These are phyloP conservation scores for Hippoglossus hippoglossus DNA, from an alignment of 2,797 vertebrate species.

Conservation along the genomic window DNA sequence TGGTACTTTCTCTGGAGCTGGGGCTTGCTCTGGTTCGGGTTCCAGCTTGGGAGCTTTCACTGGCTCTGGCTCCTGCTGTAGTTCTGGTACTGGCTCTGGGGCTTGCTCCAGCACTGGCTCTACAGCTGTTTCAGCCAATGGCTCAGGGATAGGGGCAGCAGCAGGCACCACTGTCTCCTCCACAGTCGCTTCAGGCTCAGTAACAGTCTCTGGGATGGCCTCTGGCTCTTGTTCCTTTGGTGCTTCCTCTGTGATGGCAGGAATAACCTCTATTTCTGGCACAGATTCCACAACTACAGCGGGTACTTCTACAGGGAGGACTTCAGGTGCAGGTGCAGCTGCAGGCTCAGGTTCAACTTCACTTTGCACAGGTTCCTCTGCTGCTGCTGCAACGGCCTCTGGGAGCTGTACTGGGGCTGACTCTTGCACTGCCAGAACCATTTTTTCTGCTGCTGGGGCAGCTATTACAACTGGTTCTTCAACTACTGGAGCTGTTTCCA, in stretches of 20 bases:
- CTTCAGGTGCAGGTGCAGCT: constrained; percentile 26
- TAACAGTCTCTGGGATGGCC: constrained; percentile 51
- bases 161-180: constrained; percentile 32
- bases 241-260: constrained; percentile 32
- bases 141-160: constrained; percentile 28
- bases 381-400: constrained; percentile 5
- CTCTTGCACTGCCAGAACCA: not conserved
- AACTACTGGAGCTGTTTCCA: not conserved
- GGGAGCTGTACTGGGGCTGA: not conserved
- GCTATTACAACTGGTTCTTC: constrained; percentile 8
- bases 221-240: constrained; percentile 44
- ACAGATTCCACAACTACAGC: constrained; percentile 37
- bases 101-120: constrained; percentile 39
- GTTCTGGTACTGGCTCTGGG: constrained; percentile 18
- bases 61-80: constrained; percentile 32
- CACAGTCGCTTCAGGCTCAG: constrained; percentile 42
- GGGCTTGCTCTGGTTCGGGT: constrained; percentile 33
- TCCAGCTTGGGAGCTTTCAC: constrained; percentile 34
- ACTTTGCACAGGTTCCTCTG: constrained; percentile 30
- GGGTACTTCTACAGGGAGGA: constrained; percentile 42
- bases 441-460: constrained; percentile 20
- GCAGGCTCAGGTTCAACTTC: constrained; percentile 37
- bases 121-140: constrained; percentile 24
- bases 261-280: constrained; percentile 46
- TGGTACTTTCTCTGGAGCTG: constrained; percentile 27